Percentiles rank a stretch among this genome's conserved stretches.
Evolutionary conservation across 2,797 vertebrate genomes (phyloP).

Genomic region (Myiotriccus ornatus): DNA sequence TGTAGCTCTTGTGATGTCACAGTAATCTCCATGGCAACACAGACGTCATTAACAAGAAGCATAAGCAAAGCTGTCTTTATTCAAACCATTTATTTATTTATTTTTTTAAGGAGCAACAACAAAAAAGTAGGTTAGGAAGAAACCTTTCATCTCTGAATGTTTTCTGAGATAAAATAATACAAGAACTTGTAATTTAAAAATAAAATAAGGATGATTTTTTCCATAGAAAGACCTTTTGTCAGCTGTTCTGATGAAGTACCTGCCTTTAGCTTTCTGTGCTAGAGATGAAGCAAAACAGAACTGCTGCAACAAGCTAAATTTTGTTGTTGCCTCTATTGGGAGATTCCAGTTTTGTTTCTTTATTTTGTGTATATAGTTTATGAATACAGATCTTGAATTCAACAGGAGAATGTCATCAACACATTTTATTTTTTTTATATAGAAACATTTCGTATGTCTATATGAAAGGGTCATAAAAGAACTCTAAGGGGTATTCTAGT

Average conservation of each 20-base stretch:
- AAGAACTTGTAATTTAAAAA: neutral
- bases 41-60: neutral
- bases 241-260: neutral
- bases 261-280: neutral
- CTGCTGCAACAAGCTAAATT: slow-evolving; percentile 21
- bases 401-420: neutral
- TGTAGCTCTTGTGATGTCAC: slow-evolving; percentile 32
- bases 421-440: neutral
- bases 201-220: neutral
- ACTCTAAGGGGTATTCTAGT: neutral
- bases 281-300: neutral
- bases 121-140: neutral
- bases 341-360: neutral
- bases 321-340: slow-evolving; percentile 19
- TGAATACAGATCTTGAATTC: neutral
- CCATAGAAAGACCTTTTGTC: neutral
- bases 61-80: slow-evolving; percentile 6
- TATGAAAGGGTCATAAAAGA: neutral
- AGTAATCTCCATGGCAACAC: neutral
- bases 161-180: neutral
- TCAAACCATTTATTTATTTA: neutral
- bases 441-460: neutral
- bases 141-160: neutral
- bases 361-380: neutral
- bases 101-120: neutral